Evolutionary conservation across 2,888 invertebrate species (phyloP).

Genomic region (Sialis lutaria): DNA sequence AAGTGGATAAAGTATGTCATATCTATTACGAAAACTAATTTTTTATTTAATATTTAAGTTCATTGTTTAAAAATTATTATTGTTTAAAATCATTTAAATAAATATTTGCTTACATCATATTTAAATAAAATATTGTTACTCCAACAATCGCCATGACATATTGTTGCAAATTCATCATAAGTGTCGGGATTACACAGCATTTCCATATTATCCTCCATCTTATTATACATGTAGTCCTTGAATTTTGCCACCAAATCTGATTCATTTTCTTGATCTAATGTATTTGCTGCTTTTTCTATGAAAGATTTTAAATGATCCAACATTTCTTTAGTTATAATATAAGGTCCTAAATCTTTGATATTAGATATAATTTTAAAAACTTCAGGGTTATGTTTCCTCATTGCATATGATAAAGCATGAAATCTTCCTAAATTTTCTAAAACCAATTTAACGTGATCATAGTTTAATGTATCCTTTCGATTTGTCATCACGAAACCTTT

Average conservation of each 20-base stretch:
- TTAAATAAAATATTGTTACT: slow-evolving; percentile 19
- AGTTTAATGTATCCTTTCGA: slow-evolving; percentile 14
- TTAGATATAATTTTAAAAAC: slow-evolving; percentile 9
- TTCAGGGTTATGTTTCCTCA: slow-evolving; percentile 14
- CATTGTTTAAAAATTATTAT: too few relatives aligned
- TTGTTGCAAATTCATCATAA: slow-evolving; percentile 8
- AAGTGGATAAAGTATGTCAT: too few relatives aligned
- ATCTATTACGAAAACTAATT: too few relatives aligned
- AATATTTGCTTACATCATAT: slow-evolving; percentile 13
- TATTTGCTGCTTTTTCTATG: background rate
- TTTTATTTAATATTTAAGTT: too few relatives aligned
- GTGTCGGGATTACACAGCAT: slow-evolving; percentile 2
- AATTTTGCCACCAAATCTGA: background rate
- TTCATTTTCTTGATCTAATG: background rate
- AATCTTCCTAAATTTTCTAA: slow-evolving; percentile 17
- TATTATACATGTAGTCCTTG: slow-evolving; percentile 7
- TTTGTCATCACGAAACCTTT: slow-evolving; percentile 12
- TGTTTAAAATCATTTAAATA: too few relatives aligned
- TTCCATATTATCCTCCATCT: slow-evolving; percentile 2
- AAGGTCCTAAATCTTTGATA: background rate
- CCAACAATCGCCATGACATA: slow-evolving; percentile 19
- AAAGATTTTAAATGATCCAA: background rate
- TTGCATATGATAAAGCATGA: slow-evolving; percentile 17
- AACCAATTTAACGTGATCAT: slow-evolving; percentile 14
- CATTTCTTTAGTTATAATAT: slow-evolving; percentile 1